These are phyloP conservation scores for Elegia similella DNA, from an alignment of 2,888 invertebrate genomes.

Conservation along the genomic window DNA sequence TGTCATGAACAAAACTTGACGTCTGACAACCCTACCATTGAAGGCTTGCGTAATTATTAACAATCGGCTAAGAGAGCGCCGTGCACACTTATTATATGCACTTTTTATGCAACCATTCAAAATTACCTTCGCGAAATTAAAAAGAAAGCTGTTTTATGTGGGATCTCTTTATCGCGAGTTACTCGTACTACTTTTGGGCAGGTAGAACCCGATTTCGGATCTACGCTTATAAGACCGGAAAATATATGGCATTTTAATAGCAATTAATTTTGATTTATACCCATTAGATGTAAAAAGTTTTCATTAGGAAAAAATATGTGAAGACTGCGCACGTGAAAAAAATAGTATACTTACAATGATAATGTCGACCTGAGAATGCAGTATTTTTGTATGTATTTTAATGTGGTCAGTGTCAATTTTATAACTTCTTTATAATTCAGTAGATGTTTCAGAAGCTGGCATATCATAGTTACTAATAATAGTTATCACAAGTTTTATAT, in stretches of 20 bases:
- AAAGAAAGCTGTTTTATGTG: conserved; percentile 10
- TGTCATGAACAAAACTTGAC: neutral
- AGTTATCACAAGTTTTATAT: no score
- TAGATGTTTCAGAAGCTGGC: no score
- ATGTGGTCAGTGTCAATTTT: no score
- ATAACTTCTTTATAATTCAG: no score
- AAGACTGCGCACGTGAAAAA: conserved; percentile 34
- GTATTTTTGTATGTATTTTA: no score
- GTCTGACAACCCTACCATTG: neutral
- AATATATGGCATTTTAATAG: conserved; percentile 6
- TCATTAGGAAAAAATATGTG: conserved; percentile 41
- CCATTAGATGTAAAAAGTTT: conserved; percentile 17
- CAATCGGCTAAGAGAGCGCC: conserved; percentile 35
- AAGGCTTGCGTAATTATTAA: conserved; percentile 46
- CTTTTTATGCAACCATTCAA: conserved; percentile 14
- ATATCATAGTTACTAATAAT: no score
- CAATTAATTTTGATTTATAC: conserved; percentile 16
- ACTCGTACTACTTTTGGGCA: conserved; percentile 3
- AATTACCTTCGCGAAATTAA: conserved; percentile 13
- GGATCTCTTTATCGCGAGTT: neutral
- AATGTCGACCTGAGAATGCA: no score
- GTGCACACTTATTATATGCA: conserved; percentile 34
- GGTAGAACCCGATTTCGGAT: neutral
- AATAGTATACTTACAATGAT: conserved; percentile 23
- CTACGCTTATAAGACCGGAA: conserved; percentile 17